Evolutionary conservation across 1,140 invertebrate species (phyloP).

Genomic region (Drosophila ananassae): DNA sequence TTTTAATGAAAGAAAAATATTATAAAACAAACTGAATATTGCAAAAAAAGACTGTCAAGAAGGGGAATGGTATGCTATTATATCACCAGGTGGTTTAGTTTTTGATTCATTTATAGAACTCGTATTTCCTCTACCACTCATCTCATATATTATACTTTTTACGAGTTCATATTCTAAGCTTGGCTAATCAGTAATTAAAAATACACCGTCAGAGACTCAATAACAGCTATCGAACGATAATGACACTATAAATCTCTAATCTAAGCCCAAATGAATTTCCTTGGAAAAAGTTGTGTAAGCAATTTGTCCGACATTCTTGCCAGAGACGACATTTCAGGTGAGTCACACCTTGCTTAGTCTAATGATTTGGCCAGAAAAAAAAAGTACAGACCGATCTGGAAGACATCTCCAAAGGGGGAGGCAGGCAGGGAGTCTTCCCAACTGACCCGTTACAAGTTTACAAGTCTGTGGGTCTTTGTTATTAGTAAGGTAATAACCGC

Average conservation of each 20-base stretch:
- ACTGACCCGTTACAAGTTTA: conserved; percentile 42
- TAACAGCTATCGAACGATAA: conserved; percentile 13
- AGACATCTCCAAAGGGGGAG: background rate
- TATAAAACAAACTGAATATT: conserved; percentile 20
- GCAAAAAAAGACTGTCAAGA: background rate
- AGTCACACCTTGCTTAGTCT: conserved; percentile 39
- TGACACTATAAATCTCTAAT: conserved; percentile 38
- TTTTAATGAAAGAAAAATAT: conserved; percentile 67
- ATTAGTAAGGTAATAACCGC: conserved; percentile 35
- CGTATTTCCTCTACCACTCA: conserved; percentile 1
- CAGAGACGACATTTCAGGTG: conserved; percentile 20
- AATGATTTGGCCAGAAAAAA: conserved; percentile 19
- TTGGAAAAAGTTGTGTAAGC: conserved; percentile 43
- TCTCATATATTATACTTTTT: conserved; percentile 10
- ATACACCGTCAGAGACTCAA: conserved; percentile 18
- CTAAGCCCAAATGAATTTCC: conserved; percentile 19
- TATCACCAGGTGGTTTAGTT: too few relatives aligned
- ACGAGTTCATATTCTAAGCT: background rate
- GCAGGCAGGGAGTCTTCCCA: background rate
- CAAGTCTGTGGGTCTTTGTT: conserved; percentile 31
- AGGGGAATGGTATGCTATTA: too few relatives aligned
- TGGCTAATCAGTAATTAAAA: conserved; percentile 17
- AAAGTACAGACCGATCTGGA: background rate
- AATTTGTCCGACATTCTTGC: conserved; percentile 36
- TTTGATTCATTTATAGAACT: background rate